Base-by-base conservation (phyloP, 2,113 vertebrate species). In the Rhinoderma darwinii region DNA sequence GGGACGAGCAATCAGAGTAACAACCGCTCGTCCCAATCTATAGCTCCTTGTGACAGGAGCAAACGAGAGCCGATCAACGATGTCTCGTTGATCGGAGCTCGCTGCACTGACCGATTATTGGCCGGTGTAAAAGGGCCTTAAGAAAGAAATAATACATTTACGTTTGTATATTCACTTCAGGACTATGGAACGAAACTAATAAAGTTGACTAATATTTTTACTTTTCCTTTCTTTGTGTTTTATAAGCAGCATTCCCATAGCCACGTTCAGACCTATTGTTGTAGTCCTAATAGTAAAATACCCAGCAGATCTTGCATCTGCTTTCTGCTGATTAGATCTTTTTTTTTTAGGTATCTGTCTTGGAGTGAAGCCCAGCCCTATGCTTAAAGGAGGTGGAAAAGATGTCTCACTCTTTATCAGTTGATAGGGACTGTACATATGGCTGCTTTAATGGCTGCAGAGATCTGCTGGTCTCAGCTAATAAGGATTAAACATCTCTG, bases 281-380 rank as follows among this genome's bases (percentile, higher is more conserved):
- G 35, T 56, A 81, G 35, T n/a, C 50, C 25, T 82, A 32, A 61
- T 82, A 51, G 25, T 47, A 75, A 37, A 51, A 47, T 43, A 63
- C 78, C 78, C 86, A 63, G 10, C 30, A 72, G 68, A 44, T 43
- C 54, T 37, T 39, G 47, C 86, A 63, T 59, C 68, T 82, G 86
- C 86, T 75, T 82, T 87, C 79, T 82, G 86, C 86, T 87, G 86
- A 87, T 82, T 73, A 72, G 66, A 87, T 87, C 76, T 63, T 54
- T 41, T 41, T 70, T 82, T 63, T 80, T 82, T 82, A 87, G 86
- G 70, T 86, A 86, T 86, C 85, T 81, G 63, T 51, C 78, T 82
- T 87, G 85, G 78, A 87, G 54, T 44, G 27, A 47, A 81, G 86
- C 86, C 78, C 79, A 61, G 41, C 78, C 61, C 50, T 81, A 17